phyloP scores from a whole-genome alignment of 2,797 vertebrate species.

The Remorina albescens region DNA sequence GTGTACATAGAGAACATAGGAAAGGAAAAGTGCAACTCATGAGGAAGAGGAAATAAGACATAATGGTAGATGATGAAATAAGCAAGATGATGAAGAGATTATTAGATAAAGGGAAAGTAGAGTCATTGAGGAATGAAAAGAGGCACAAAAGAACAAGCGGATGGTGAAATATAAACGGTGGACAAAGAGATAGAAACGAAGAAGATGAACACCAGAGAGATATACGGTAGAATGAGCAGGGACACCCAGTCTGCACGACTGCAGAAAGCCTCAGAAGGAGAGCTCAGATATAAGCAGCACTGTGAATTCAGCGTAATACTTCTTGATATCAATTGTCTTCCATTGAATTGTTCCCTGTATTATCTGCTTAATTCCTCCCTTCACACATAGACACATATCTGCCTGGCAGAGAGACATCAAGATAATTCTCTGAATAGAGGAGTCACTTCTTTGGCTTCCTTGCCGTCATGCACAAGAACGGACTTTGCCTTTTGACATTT shows the following conservation, averaged over 20 bases:
- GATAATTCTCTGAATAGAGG: not conserved
- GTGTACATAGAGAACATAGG: not conserved
- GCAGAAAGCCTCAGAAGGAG: constrained; percentile 16
- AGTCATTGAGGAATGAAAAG: constrained; percentile 21
- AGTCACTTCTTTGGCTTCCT: not conserved
- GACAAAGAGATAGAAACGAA: constrained; percentile 30
- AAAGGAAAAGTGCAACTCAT: not conserved
- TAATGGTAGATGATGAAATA: not conserved
- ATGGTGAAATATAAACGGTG: constrained; percentile 17
- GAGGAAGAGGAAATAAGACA: not conserved
- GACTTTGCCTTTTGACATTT: not conserved
- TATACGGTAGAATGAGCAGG: constrained; percentile 37
- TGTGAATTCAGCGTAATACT: constrained; percentile 28
- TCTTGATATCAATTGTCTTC: constrained; percentile 1
- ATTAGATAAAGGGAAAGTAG: constrained; percentile 8
- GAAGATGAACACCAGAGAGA: constrained; percentile 30
- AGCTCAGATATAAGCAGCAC: constrained; percentile 37
- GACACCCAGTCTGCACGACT: constrained; percentile 13
- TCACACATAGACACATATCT: not conserved
- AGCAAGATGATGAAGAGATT: constrained; percentile 14
- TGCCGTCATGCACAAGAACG: not conserved
- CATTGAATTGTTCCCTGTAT: constrained; percentile 39
- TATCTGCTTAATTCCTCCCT: constrained; percentile 35
- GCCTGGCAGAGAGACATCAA: not conserved
- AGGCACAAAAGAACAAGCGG: constrained; percentile 6